Evolutionary conservation across 2,113 vertebrate genomes (phyloP).

Genomic region (Percopsis transmontana): DNA sequence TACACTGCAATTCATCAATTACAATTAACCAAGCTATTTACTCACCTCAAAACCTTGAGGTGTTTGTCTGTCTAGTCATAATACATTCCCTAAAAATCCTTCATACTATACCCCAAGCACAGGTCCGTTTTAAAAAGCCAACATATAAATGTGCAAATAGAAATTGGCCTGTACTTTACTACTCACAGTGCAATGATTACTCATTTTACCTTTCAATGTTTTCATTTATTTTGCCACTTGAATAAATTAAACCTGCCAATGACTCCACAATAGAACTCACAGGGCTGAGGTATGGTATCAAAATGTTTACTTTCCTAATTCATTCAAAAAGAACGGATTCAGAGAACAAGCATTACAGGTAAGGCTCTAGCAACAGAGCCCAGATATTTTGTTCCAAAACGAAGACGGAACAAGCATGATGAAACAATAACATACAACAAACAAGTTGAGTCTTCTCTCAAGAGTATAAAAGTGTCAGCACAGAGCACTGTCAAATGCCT

Average conservation of each 20-base stretch:
- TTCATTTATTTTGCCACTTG: conserved; percentile 83
- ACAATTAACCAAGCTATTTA: conserved; percentile 83
- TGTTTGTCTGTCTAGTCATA: conserved; percentile 79
- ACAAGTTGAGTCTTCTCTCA: conserved; percentile 61
- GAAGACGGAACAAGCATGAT: conserved; percentile 62
- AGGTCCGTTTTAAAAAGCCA: conserved; percentile 92
- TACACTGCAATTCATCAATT: conserved; percentile 82
- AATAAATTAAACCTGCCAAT: conserved; percentile 94
- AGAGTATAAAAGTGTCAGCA: conserved; percentile 79
- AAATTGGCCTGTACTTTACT: conserved; percentile 93
- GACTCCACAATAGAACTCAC: conserved; percentile 87
- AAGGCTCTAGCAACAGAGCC: conserved; percentile 55
- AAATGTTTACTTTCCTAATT: conserved; percentile 85
- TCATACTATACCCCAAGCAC: conserved; percentile 86
- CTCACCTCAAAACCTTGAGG: conserved; percentile 75
- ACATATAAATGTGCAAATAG: conserved; percentile 97
- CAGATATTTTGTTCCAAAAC: conserved; percentile 58
- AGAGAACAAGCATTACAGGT: conserved; percentile 59
- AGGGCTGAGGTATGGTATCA: conserved; percentile 97
- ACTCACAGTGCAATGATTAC: conserved; percentile 99
- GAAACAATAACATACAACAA: conserved; percentile 67
- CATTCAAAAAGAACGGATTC: conserved; percentile 77
- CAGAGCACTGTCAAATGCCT: conserved; percentile 82
- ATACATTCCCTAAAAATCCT: conserved; percentile 88
- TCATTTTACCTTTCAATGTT: conserved; percentile 82